Percentiles rank a stretch among this genome's conserved stretches.
These are phyloP conservation scores for Florisuga fusca DNA, from an alignment of 2,797 vertebrate genomes.

Conservation along the genomic window DNA sequence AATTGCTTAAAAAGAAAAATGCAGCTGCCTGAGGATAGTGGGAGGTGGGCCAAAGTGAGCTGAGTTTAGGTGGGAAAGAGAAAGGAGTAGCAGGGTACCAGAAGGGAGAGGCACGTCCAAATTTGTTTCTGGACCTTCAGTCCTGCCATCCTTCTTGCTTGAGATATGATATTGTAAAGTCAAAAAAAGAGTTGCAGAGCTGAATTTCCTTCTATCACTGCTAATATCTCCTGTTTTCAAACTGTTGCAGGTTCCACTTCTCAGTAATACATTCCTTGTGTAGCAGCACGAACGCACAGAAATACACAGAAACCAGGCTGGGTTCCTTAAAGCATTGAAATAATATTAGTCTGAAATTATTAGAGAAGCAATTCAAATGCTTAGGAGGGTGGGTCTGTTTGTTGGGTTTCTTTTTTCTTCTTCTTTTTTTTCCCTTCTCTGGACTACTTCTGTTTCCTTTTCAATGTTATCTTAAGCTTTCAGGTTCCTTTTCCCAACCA, in stretches of 20 bases:
- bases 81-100: slow-evolving; percentile 35
- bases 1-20: slow-evolving; percentile 51
- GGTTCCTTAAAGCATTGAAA: background rate
- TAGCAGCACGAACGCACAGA: background rate
- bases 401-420: slow-evolving; percentile 8
- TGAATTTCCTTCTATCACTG: background rate
- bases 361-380: slow-evolving; percentile 25
- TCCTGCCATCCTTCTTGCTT: background rate
- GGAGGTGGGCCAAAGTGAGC: slow-evolving; percentile 48
- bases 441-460: slow-evolving; percentile 42
- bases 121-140: slow-evolving; percentile 41
- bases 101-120: background rate
- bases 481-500: slow-evolving; percentile 60
- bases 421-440: background rate
- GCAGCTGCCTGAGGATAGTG: background rate
- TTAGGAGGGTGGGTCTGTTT: slow-evolving; percentile 50
- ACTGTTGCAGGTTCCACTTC: background rate
- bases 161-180: background rate
- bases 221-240: background rate
- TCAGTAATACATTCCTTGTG: background rate
- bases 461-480: slow-evolving; percentile 71
- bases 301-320: background rate
- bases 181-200: background rate
- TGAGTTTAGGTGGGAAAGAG: slow-evolving; percentile 46
- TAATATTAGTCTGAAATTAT: background rate